These are phyloP conservation scores for Girardinichthys multiradiatus DNA, from an alignment of 2,113 vertebrate genomes.

Conservation along the genomic window DNA sequence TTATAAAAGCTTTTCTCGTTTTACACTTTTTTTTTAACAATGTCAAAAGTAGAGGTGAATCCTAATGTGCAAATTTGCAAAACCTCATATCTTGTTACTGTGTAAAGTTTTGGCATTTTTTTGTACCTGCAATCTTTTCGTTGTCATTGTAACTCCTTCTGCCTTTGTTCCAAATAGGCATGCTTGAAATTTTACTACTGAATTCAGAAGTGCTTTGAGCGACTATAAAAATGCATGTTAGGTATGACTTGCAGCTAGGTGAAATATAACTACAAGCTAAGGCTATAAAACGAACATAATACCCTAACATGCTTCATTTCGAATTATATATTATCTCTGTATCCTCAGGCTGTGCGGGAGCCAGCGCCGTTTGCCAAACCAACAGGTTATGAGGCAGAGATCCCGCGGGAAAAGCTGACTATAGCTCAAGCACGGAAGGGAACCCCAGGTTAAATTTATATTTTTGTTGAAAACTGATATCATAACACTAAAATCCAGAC, in stretches of 20 bases:
- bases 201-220: not conserved
- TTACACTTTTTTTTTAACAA: not conserved
- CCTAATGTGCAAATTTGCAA: not conserved
- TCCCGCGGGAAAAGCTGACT: conserved; percentile 87
- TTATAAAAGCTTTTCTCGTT: not conserved
- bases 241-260: not conserved
- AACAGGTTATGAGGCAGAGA: conserved; percentile 83
- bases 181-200: not conserved
- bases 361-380: conserved; percentile 88
- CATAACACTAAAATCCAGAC: not conserved
- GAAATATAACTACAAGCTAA: not conserved
- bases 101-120: not conserved
- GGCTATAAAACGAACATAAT: not conserved
- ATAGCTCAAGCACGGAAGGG: conserved; percentile 88
- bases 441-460: conserved; percentile 86
- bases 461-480: not conserved
- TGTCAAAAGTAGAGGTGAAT: not conserved
- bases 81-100: not conserved
- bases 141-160: not conserved
- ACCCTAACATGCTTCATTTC: not conserved
- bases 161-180: not conserved
- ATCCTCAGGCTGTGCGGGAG: conserved; percentile 84
- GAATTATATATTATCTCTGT: conserved; percentile 25
- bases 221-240: not conserved
- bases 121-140: not conserved